Evolutionary conservation across 2,888 invertebrate genomes (phyloP).

Genomic region (Watsonalla cultraria): DNA sequence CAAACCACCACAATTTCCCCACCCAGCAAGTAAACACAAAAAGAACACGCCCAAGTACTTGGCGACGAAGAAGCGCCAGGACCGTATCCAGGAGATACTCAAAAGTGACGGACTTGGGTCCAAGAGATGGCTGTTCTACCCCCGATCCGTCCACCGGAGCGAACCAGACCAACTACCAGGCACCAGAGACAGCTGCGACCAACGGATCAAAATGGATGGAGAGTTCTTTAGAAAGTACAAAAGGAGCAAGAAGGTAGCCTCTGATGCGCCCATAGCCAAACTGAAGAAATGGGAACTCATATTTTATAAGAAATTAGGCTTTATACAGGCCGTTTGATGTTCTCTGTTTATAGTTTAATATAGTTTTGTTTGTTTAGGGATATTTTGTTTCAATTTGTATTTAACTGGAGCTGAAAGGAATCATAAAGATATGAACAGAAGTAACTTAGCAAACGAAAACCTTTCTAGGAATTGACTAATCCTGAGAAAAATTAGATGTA

Average conservation of each 20-base stretch:
- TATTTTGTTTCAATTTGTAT: not conserved
- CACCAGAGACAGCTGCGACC: slow-evolving; percentile 48
- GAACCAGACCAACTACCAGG: slow-evolving; percentile 25
- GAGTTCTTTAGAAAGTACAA: slow-evolving; percentile 66
- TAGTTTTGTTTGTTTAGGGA: slow-evolving; percentile 19
- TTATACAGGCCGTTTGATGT: slow-evolving; percentile 58
- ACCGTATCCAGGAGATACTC: slow-evolving; percentile 58
- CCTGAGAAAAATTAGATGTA: too few relatives aligned
- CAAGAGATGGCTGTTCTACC: slow-evolving; percentile 66
- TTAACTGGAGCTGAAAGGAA: too few relatives aligned
- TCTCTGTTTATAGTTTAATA: slow-evolving; percentile 21
- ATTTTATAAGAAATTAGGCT: slow-evolving; percentile 68
- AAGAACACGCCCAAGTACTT: slow-evolving; percentile 57
- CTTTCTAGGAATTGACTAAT: too few relatives aligned
- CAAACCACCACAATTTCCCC: too few relatives aligned
- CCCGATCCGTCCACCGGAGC: slow-evolving; percentile 28
- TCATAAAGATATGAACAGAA: too few relatives aligned
- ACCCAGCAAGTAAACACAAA: slow-evolving; percentile 55
- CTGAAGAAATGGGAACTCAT: slow-evolving; percentile 67
- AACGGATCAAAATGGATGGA: slow-evolving; percentile 61
- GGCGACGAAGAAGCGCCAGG: slow-evolving; percentile 60
- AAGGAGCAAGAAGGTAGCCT: slow-evolving; percentile 50
- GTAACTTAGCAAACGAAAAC: too few relatives aligned
- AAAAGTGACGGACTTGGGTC: slow-evolving; percentile 66
- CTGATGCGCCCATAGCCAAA: slow-evolving; percentile 59